Conservation (phyloP, 2,113 vertebrate species). For the Thomomys bottae region DNA sequence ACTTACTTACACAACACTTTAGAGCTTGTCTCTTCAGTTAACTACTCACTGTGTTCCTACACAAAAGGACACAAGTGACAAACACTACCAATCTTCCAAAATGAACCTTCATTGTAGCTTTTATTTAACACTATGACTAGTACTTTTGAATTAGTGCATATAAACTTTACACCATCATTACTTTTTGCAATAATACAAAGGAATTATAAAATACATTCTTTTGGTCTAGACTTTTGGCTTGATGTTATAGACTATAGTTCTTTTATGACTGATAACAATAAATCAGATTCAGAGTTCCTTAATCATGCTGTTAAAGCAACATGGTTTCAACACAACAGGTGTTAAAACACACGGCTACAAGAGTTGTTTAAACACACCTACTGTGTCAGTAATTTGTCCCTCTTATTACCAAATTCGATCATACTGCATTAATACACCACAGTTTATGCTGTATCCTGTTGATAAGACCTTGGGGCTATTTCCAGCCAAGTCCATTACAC, state of each 20-base stretch:
- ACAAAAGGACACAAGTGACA: not conserved
- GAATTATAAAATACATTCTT: not conserved
- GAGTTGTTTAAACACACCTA: too few species aligned
- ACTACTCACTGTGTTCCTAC: not conserved
- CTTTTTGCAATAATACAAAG: conserved; percentile 25
- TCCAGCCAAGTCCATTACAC: not conserved
- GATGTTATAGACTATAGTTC: not conserved
- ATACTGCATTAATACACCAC: not conserved
- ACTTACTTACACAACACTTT: conserved; percentile 2
- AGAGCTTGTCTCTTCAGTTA: not conserved
- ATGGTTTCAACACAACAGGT: too few species aligned
- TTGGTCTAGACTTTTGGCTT: not conserved
- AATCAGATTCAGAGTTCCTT: conserved; percentile 11
- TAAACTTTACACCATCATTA: not conserved
- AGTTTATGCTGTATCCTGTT: not conserved
- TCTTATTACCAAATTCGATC: not conserved
- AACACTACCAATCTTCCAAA: not conserved
- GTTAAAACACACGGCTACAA: too few species aligned
- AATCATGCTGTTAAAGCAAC: not conserved
- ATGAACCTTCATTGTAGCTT: not conserved
- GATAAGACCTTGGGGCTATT: not conserved
- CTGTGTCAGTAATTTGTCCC: not conserved
- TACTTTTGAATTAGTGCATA: not conserved
- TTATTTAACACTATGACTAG: not conserved
- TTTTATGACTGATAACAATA: conserved; percentile 10